phyloP scores from a whole-genome alignment of 2,888 invertebrate genomes.

The Hypomecis atomaria region DNA sequence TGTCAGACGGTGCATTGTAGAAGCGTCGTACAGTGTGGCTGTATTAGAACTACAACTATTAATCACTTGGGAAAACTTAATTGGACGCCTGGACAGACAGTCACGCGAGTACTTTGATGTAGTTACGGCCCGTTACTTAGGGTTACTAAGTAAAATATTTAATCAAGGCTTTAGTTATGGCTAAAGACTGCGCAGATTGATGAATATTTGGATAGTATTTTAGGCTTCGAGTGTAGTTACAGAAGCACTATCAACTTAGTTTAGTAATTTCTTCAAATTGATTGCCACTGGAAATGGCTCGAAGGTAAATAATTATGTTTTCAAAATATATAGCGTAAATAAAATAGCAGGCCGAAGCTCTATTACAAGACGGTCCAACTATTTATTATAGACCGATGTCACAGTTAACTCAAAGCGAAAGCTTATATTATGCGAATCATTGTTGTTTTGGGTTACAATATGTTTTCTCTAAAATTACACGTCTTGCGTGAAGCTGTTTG shows the following conservation, averaged over 20 bases:
- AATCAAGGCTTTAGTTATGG: constrained; percentile 21
- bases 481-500: too few relatives aligned
- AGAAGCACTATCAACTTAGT: background rate
- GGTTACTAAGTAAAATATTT: constrained; percentile 34
- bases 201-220: background rate
- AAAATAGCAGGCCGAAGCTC: too few relatives aligned
- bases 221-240: too few relatives aligned
- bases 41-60: constrained; percentile 50
- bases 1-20: constrained; percentile 32
- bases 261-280: background rate
- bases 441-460: too few relatives aligned
- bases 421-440: too few relatives aligned
- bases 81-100: constrained; percentile 69
- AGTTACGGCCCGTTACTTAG: constrained; percentile 36
- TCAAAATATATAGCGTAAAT: too few relatives aligned
- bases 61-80: constrained; percentile 75
- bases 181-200: constrained; percentile 2
- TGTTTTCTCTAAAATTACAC: too few relatives aligned
- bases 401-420: too few relatives aligned
- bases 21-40: constrained; percentile 11
- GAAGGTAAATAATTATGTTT: background rate
- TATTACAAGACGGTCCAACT: too few relatives aligned
- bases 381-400: too few relatives aligned
- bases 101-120: constrained; percentile 56
- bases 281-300: background rate